Percentiles rank a stretch among this genome's conserved stretches.
phyloP scores from a whole-genome alignment of 2,113 vertebrate species.

The Zosterops japonicus region DNA sequence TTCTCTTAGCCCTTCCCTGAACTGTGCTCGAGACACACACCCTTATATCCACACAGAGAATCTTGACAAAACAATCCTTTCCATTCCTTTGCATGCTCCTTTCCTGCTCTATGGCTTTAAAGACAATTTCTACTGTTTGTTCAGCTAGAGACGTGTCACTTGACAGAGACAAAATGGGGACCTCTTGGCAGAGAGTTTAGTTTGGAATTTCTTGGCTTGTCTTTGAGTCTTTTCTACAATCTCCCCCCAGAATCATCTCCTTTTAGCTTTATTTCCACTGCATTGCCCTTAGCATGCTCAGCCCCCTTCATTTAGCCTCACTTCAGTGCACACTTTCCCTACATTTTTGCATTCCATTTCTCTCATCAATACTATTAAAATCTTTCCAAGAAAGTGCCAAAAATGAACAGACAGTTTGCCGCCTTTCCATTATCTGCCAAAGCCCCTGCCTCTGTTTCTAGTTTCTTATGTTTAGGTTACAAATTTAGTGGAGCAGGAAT shows the following conservation, averaged over 20 bases:
- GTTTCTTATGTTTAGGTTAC: background rate
- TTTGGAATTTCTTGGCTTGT: background rate
- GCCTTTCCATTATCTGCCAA: background rate
- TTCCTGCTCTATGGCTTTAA: background rate
- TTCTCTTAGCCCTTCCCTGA: background rate
- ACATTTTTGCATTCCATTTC: background rate
- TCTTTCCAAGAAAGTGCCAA: background rate
- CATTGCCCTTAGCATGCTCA: background rate
- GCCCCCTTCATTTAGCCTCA: background rate
- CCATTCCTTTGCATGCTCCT: background rate
- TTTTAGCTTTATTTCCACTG: background rate
- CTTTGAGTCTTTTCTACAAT: background rate
- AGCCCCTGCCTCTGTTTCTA: background rate
- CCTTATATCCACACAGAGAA: background rate
- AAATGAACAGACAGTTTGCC: background rate
- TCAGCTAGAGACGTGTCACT: accelerated
- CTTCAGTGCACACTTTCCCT: background rate
- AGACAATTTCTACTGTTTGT: background rate
- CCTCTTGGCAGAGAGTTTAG: background rate
- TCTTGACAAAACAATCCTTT: background rate
- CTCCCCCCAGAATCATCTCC: background rate
- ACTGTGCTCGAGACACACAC: background rate
- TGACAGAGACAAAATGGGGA: background rate
- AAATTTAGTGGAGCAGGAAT: background rate
- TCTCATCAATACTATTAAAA: background rate